Evolutionary conservation across 2,888 invertebrate species (phyloP).

Genomic region (Polydrusus pterygomalis): DNA sequence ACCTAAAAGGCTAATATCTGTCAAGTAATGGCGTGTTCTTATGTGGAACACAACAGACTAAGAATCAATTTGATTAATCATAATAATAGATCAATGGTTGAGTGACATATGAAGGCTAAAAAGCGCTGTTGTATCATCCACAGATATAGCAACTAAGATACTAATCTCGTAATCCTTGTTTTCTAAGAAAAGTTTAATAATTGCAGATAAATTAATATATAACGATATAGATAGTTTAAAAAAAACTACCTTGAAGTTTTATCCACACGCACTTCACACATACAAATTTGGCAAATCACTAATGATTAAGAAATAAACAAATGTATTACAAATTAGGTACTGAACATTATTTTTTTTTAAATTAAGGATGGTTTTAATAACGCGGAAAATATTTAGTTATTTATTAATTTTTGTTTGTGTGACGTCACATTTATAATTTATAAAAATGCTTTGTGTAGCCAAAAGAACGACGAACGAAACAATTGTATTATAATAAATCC

Average conservation of each 20-base stretch:
- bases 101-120: conserved; percentile 23
- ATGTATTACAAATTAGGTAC: neutral
- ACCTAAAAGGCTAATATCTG: conserved; percentile 19
- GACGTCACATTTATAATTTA: no score
- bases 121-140: conserved; percentile 19
- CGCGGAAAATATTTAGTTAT: neutral
- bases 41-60: conserved; percentile 2
- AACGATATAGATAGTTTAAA: neutral
- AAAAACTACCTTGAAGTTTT: neutral
- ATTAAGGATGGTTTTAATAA: neutral
- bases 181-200: conserved; percentile 1
- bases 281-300: conserved; percentile 3
- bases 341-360: neutral
- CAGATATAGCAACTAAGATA: neutral
- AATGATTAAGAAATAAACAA: neutral
- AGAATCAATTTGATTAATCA: conserved; percentile 25
- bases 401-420: no score
- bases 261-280: neutral
- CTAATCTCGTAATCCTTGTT: conserved; percentile 17
- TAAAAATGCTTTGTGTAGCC: no score
- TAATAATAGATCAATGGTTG: conserved; percentile 30
- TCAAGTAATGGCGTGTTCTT: conserved; percentile 16
- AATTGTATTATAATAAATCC: no score
- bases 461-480: no score
- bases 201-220: conserved; percentile 11